These are phyloP conservation scores for Chlorops oryzae DNA, from an alignment of 1,140 invertebrate genomes.

Conservation along the genomic window DNA sequence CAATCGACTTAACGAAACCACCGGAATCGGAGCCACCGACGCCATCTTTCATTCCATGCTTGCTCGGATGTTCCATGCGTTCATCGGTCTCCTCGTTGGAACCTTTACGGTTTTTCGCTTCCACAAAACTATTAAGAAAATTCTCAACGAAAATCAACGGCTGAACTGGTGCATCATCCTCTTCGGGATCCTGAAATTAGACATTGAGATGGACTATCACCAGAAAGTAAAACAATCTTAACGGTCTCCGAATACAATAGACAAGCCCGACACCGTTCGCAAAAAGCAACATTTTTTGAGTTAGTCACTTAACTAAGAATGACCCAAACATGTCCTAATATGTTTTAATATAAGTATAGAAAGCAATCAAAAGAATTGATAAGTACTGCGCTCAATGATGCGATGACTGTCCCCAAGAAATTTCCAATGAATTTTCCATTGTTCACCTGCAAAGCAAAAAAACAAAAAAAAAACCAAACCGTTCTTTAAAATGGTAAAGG, in stretches of 20 bases:
- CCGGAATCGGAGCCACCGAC: slow-evolving; percentile 32
- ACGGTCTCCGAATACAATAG: too few species aligned
- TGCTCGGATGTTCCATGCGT: slow-evolving; percentile 19
- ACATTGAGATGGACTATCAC: too few species aligned
- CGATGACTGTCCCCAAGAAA: slow-evolving; percentile 43
- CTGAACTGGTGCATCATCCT: slow-evolving; percentile 34
- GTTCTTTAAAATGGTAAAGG: too few species aligned
- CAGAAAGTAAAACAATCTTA: too few species aligned
- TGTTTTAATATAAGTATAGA: not conserved
- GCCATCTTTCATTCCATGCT: slow-evolving; percentile 18
- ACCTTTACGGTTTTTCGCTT: slow-evolving; percentile 30
- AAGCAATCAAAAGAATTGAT: slow-evolving; percentile 9
- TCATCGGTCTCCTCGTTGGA: slow-evolving; percentile 23
- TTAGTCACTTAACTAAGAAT: too few species aligned
- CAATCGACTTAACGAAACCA: slow-evolving; percentile 39
- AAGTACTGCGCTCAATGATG: slow-evolving; percentile 46
- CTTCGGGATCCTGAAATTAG: slow-evolving; percentile 42
- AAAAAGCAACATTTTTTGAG: too few species aligned
- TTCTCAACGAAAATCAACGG: slow-evolving; percentile 37
- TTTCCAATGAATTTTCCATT: slow-evolving; percentile 48
- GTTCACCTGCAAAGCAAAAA: slow-evolving; percentile 31
- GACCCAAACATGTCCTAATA: not conserved
- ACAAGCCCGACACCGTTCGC: too few species aligned
- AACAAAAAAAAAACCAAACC: slow-evolving; percentile 1
- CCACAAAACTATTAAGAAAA: slow-evolving; percentile 32